phyloP scores from a whole-genome alignment of 2,888 invertebrate species.

The Esperia sulphurella region DNA sequence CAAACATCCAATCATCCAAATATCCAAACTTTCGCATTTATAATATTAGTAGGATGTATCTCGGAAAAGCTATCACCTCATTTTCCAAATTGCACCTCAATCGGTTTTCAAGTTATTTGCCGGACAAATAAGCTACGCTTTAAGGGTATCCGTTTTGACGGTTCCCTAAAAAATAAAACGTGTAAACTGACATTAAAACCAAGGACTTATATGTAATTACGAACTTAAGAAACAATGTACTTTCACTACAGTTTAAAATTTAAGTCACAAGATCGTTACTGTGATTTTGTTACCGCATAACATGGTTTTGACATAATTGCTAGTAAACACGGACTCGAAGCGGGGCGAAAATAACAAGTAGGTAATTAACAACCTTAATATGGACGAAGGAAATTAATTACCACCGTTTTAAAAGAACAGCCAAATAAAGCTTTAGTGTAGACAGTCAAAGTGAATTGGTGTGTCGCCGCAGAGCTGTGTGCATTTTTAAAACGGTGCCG shows the following conservation, averaged over 20 bases:
- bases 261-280: conserved; percentile 1
- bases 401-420: conserved; percentile 10
- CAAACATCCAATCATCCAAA: too few species aligned
- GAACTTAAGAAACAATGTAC: neutral
- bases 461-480: conserved; percentile 71
- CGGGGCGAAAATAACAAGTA: neutral
- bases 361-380: conserved; percentile 5
- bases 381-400: conserved; percentile 4
- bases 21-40: too few species aligned
- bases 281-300: conserved; percentile 2
- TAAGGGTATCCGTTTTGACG: too few species aligned
- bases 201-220: too few species aligned
- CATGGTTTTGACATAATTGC: conserved; percentile 6
- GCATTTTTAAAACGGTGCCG: conserved; percentile 72
- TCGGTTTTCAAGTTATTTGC: too few species aligned
- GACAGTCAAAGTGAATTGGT: conserved; percentile 72
- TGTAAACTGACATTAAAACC: too few species aligned
- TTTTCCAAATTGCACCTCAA: too few species aligned
- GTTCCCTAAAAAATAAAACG: too few species aligned
- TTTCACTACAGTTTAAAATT: neutral
- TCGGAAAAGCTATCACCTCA: too few species aligned
- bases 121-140: too few species aligned
- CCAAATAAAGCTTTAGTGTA: conserved; percentile 44
- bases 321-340: conserved; percentile 4
- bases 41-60: too few species aligned